A percentile compares a stretch with the other conserved stretches of the same genome.
Evolutionary conservation across 2,888 invertebrate species (phyloP).

Genomic region (Seladonia tumulorum): DNA sequence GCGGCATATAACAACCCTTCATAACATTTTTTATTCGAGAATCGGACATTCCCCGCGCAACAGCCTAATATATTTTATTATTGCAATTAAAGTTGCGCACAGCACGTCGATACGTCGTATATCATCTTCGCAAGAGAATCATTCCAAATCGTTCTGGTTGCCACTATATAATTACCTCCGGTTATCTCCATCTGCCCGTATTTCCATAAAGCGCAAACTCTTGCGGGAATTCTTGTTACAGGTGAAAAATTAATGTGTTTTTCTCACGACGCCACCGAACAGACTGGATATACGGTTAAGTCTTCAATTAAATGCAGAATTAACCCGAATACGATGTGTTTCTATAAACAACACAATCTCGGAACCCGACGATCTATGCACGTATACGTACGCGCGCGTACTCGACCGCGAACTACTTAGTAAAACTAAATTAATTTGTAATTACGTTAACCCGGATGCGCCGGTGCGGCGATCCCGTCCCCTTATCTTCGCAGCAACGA

Average conservation of each 20-base stretch:
- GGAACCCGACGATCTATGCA: background rate
- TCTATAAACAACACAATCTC: conserved; percentile 29
- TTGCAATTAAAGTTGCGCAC: background rate
- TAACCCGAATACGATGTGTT: conserved; percentile 63
- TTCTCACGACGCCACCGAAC: conserved; percentile 62
- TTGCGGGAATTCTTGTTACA: conserved; percentile 64
- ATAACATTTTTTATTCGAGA: too few species aligned
- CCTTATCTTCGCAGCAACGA: conserved; percentile 9
- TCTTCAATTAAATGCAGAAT: conserved; percentile 68
- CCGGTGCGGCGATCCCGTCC: conserved; percentile 28
- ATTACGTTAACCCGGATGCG: conserved; percentile 58
- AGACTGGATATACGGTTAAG: conserved; percentile 64
- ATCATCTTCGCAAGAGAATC: conserved; percentile 14
- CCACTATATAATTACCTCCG: conserved; percentile 42
- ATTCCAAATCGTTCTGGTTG: conserved; percentile 29
- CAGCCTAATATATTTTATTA: too few species aligned
- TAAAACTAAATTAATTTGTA: conserved; percentile 59
- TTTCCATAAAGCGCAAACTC: conserved; percentile 68
- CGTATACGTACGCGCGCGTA: conserved; percentile 11
- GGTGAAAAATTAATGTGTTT: conserved; percentile 63
- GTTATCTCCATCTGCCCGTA: conserved; percentile 51
- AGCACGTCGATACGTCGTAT: background rate
- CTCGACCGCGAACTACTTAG: conserved; percentile 42
- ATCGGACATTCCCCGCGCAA: too few species aligned
- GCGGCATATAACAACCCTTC: too few species aligned